Conservation (phyloP, 2,113 vertebrate species). For the Sceloporus tristichus region DNA sequence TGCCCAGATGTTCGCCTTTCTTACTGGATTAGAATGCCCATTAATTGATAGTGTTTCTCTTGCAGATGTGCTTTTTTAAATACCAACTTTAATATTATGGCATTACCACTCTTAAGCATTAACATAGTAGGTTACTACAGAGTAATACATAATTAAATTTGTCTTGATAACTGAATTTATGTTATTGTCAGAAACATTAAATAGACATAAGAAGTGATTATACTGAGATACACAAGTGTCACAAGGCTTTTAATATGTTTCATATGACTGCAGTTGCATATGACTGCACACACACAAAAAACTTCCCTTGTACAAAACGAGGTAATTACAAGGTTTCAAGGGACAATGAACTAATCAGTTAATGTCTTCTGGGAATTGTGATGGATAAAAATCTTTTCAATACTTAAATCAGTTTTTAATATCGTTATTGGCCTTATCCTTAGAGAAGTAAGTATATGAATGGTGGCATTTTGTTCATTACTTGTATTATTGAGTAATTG, state of each 20-base stretch:
- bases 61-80: neutral
- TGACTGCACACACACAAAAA: neutral
- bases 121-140: neutral
- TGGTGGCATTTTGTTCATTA: neutral
- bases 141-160: neutral
- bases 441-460: neutral
- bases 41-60: neutral
- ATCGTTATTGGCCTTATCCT: slow-evolving; percentile 30
- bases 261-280: neutral
- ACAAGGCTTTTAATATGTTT: neutral
- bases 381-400: neutral
- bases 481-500: neutral
- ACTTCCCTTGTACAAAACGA: neutral
- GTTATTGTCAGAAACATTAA: neutral
- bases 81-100: neutral
- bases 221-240: neutral
- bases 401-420: slow-evolving; percentile 6
- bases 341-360: slow-evolving; percentile 4
- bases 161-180: neutral
- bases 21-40: neutral
- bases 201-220: neutral
- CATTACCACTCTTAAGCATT: neutral
- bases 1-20: neutral
- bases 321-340: neutral
- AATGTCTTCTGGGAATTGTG: neutral